Conservation (phyloP, 2,113 vertebrate species). For the Cromileptes altivelis region DNA sequence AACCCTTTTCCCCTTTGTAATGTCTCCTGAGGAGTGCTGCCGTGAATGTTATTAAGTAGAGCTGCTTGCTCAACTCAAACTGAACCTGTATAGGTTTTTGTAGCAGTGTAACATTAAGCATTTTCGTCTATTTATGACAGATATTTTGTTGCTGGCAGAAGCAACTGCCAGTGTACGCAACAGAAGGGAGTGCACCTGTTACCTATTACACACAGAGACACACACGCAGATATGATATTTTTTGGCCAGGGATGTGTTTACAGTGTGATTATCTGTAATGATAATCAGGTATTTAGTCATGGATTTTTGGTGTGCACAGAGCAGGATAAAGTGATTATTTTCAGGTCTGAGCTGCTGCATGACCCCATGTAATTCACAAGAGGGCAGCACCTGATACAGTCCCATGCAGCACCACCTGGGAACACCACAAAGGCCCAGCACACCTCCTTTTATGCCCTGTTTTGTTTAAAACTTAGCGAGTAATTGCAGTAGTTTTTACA, state of each 20-base stretch:
- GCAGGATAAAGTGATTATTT: slow-evolving; percentile 60
- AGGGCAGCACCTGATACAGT: slow-evolving; percentile 73
- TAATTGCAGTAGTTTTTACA: neutral
- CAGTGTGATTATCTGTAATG: slow-evolving; percentile 39
- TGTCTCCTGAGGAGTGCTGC: neutral
- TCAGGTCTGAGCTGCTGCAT: slow-evolving; percentile 50
- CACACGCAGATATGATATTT: slow-evolving; percentile 25
- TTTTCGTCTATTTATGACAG: slow-evolving; percentile 22
- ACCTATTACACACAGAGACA: slow-evolving; percentile 47
- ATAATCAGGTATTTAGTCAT: slow-evolving; percentile 71
- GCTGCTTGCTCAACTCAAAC: neutral
- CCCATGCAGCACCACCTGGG: slow-evolving; percentile 21
- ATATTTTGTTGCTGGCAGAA: slow-evolving; percentile 54
- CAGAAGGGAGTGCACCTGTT: slow-evolving; percentile 68
- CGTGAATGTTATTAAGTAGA: slow-evolving; percentile 8
- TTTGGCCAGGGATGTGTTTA: slow-evolving; percentile 53
- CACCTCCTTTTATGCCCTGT: neutral
- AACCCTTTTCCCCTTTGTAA: slow-evolving; percentile 10
- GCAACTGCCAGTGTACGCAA: slow-evolving; percentile 31
- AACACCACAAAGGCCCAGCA: neutral
- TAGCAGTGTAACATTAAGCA: slow-evolving; percentile 4
- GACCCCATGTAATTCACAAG: slow-evolving; percentile 68
- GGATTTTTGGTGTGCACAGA: slow-evolving; percentile 44
- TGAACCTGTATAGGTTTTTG: slow-evolving; percentile 1
- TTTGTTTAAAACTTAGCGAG: neutral